Evolutionary conservation across 2,888 invertebrate genomes (phyloP).

Genomic region (Galerucella calmariensis): DNA sequence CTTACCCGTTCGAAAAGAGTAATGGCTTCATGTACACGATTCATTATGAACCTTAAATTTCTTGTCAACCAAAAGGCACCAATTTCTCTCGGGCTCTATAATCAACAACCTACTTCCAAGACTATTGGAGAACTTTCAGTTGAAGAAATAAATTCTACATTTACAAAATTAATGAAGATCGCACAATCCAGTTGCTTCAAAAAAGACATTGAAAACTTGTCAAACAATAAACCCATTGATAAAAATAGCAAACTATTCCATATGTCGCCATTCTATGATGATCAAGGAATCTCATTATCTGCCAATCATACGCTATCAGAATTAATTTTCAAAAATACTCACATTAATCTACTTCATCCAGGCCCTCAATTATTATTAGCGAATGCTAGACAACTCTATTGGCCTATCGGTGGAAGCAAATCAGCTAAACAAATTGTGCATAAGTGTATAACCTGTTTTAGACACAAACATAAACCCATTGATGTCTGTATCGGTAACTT

Average conservation of each 20-base stretch:
- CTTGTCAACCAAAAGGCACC: not conserved
- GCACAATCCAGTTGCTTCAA: not conserved
- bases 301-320: not conserved
- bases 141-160: not conserved
- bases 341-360: too few relatives aligned
- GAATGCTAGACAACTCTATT: not conserved
- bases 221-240: not conserved
- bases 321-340: not conserved
- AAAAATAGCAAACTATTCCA: not conserved
- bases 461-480: too few relatives aligned
- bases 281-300: not conserved
- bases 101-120: constrained; percentile 7
- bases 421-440: not conserved
- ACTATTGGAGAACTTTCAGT: not conserved
- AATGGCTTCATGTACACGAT: constrained; percentile 14
- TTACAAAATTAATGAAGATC: too few relatives aligned
- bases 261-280: not conserved
- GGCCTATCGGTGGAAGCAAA: not conserved
- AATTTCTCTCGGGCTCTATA: not conserved
- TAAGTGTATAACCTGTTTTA: too few relatives aligned
- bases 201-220: not conserved
- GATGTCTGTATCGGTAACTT: too few relatives aligned
- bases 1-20: constrained; percentile 8
- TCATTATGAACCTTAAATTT: not conserved
- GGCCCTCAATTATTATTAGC: too few relatives aligned